Evolutionary conservation across 2,113 vertebrate species (phyloP), one percentile per base, ranked within the genome.

Genomic region (Motacilla tschutschensis): DNA sequence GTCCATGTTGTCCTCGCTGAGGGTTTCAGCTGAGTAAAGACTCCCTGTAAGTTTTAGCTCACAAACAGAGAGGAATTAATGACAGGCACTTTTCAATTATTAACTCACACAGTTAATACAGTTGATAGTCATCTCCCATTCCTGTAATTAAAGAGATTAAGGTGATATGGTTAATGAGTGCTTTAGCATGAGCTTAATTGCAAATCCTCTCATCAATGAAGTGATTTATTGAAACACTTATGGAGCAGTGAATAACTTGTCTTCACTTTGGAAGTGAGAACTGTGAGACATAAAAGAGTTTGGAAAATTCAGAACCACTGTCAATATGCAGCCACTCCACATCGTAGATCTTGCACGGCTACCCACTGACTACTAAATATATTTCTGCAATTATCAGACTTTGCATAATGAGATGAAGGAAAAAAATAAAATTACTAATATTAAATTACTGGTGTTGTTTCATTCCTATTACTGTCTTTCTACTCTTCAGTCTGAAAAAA

Each of bases 101-200:
- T 81, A 91, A 89, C 71, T 81, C 40, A 11, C 40, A 62, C 12
- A 70, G 57, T 12, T 74, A 77, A 91, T 46, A 70, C 15, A 63
- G 63, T 8, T 74, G 81, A 88, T 46, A 79, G 20, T 64, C 40
- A 54, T 59, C 59, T 76, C 66, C 72, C 36, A 60, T 55, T 67
- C 64, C 71, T 18, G 14, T 82, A 90, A 92, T 91, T 93, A 79
- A 93, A 85, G 71, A 91, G 64, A 72, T 84, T 88, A 77, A 79
- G 31, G 41, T 92, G 71, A 81, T 86, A 90, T 17, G 14, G 59
- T 60, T 94, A 90, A 93, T 79, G 57, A 90, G 33, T 84, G 31
- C 81, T 86, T 88, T 90, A 90, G 47, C 31, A n/a, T 38, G 47
- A 91, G 44, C 43, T 76, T 95, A 82, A 92, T 77, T 91, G 75